These are phyloP conservation scores for Metallyticus violacea DNA, from an alignment of 2,888 invertebrate species.

Conservation along the genomic window DNA sequence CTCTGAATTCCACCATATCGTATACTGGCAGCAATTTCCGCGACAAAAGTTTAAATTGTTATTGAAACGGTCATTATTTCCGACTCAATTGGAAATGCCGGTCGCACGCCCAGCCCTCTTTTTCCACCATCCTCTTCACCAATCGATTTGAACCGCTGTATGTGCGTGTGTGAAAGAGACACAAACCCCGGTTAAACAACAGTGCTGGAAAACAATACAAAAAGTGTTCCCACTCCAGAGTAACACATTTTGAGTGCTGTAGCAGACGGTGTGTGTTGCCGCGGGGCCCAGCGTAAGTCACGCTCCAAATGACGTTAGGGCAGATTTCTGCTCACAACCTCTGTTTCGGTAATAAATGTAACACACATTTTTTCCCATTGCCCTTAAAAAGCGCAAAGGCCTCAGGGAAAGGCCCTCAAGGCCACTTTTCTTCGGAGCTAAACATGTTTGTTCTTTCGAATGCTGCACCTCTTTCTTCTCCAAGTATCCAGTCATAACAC, in stretches of 20 bases:
- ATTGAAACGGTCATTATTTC: constrained; percentile 12
- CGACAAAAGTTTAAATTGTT: constrained; percentile 15
- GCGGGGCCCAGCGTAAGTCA: background rate
- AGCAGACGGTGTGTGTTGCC: too few species aligned
- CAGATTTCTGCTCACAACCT: too few species aligned
- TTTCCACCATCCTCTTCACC: background rate
- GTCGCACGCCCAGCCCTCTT: background rate
- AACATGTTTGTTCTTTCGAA: background rate
- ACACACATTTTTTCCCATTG: background rate
- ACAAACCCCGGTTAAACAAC: background rate
- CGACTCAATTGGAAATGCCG: constrained; percentile 6
- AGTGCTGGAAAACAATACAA: background rate
- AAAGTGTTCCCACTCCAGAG: background rate
- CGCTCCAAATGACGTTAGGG: too few species aligned
- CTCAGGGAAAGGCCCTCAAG: background rate
- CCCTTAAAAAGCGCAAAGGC: background rate
- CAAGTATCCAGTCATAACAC: background rate
- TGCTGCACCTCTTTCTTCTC: background rate
- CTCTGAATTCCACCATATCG: constrained; percentile 3
- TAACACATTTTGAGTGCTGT: background rate
- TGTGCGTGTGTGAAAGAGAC: background rate
- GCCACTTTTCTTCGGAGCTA: background rate
- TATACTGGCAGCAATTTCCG: background rate
- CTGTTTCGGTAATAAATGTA: background rate
- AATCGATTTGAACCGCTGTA: too few species aligned